Evolutionary conservation across 2,888 invertebrate genomes (phyloP).

Genomic region (Zaprionus lineosus): DNA sequence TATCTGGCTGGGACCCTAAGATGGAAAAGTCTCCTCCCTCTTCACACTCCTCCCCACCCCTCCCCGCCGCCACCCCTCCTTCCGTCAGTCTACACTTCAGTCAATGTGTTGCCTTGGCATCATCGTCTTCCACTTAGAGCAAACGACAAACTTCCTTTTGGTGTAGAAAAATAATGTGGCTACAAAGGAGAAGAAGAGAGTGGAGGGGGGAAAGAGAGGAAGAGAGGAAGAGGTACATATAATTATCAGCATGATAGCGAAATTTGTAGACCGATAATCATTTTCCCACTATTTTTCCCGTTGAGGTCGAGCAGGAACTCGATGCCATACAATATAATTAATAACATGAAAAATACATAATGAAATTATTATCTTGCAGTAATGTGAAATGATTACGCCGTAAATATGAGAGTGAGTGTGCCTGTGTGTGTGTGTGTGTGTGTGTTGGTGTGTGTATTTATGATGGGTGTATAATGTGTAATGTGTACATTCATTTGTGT

Average conservation of each 20-base stretch:
- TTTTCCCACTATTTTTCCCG: conserved; percentile 72
- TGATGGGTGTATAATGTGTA: conserved; percentile 14
- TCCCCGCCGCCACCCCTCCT: too few relatives aligned
- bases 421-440: conserved; percentile 17
- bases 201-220: neutral
- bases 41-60: neutral
- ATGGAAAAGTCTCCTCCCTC: neutral
- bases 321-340: conserved; percentile 67
- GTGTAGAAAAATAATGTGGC: conserved; percentile 1
- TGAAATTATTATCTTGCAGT: conserved; percentile 75
- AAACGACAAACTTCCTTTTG: conserved; percentile 62
- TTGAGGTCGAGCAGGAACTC: conserved; percentile 46
- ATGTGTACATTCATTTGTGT: neutral
- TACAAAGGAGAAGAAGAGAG: neutral
- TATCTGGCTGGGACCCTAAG: conserved; percentile 1
- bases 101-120: neutral
- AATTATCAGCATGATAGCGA: conserved; percentile 73
- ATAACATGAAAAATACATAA: conserved; percentile 78
- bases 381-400: conserved; percentile 71
- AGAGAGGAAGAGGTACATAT: conserved; percentile 22
- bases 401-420: conserved; percentile 11
- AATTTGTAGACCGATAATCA: conserved; percentile 71
- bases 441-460: conserved; percentile 18
- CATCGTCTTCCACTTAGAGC: conserved; percentile 42
- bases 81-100: neutral